Percentiles rank a stretch among this genome's conserved stretches.
Evolutionary conservation across 2,797 vertebrate species (phyloP).

Genomic region (Onychomys leucogaster): DNA sequence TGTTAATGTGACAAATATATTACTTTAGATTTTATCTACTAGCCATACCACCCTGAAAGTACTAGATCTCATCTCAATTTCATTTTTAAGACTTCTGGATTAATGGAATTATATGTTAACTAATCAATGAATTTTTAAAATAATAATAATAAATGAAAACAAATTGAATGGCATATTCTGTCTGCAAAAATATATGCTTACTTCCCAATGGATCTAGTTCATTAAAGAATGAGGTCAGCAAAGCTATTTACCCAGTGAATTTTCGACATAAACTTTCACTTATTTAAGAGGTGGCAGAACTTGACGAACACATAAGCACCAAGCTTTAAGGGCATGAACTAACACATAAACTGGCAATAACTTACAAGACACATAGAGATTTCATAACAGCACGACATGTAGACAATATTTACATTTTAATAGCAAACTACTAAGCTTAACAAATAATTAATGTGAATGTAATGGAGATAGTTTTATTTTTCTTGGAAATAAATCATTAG

Average conservation of each 20-base stretch:
- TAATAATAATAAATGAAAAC: slow-evolving; percentile 3
- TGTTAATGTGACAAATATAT: neutral
- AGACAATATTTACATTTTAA: neutral
- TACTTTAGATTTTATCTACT: neutral
- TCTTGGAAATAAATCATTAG: neutral
- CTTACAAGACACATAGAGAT: neutral
- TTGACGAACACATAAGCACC: neutral
- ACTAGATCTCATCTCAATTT: neutral
- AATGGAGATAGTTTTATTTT: neutral
- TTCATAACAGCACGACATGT: neutral
- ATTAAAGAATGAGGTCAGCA: neutral
- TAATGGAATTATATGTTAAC: slow-evolving; percentile 33
- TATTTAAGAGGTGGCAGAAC: neutral
- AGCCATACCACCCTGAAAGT: neutral
- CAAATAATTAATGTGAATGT: neutral
- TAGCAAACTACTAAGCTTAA: neutral
- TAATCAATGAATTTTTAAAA: neutral
- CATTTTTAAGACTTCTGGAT: neutral
- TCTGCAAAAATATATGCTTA: neutral
- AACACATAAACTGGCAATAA: slow-evolving; percentile 30
- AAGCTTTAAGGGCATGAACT: neutral
- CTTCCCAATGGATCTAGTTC: neutral
- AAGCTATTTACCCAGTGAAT: neutral
- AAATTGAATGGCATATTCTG: neutral
- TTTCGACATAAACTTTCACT: neutral